Evolutionary conservation across 1,140 invertebrate genomes (phyloP), one percentile per base, ranked within the genome.

Genomic region (Helicoverpa armigera): DNA sequence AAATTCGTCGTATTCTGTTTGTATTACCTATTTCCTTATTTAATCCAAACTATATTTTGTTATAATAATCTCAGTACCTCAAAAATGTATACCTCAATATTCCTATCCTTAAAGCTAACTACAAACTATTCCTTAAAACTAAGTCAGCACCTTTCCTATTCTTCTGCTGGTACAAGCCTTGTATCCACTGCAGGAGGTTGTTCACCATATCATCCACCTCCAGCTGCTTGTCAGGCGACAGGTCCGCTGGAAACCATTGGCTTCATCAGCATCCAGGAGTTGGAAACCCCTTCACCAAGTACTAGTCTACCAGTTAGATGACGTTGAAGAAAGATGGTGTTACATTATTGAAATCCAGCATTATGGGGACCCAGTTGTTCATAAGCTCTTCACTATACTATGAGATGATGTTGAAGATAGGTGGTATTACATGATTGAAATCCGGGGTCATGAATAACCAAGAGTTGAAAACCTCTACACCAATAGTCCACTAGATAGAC

Each of bases 171-270:
- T 97, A 97, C 73, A 97, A 95, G 81, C 96, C 96, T 91, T 97
- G 96, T 78, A 97, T 96, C 97, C 97, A 97, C 81, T 97, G 96
- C 16, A 97, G 95, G 83, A 97, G 96, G 89, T 97, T 96, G 87
- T 96, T 95, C 29, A 97, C 96, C 96, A 97, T 97, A 87, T 96
- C 95, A 89, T 97, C 96, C 53, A 96, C 95, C 63, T 95, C 95
- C 9, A 92, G 93, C 80, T 95, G 93, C 83, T 91, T 87, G 12
- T 83, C 86, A 74, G 89, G 87, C 18, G 88, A 85, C 43, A 87
- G 82, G n/a, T 94, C 92, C 43, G 91, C 93, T 94, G 93, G 72
- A 94, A 92, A 92, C 67, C 82, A 89, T 75, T 85, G 81, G 61
- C 50, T 86, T 85, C 67, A 81, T 92, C 76, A 93, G 82, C 82